Percentiles rank a stretch among this genome's conserved stretches.
phyloP scores from a whole-genome alignment of 2,113 vertebrate genomes.

The Chionis minor region DNA sequence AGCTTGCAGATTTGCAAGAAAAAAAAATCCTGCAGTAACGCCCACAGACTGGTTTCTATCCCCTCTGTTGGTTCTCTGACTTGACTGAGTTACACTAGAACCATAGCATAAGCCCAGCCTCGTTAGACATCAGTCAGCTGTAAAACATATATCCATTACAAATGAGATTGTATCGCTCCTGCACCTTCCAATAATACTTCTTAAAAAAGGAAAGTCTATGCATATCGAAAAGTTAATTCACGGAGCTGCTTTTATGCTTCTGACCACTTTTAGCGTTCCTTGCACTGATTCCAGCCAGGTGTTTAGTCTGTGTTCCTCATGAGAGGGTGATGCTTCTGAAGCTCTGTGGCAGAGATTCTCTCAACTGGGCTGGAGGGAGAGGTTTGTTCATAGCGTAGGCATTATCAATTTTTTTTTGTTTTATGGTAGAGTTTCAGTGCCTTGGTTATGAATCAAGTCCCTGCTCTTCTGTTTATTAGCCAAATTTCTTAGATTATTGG shows the following conservation, averaged over 20 bases:
- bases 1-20: not conserved
- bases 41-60: not conserved
- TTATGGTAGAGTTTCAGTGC: not conserved
- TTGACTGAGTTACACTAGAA: not conserved
- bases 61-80: not conserved
- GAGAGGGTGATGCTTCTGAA: not conserved
- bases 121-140: fast-evolving
- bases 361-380: not conserved
- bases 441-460: not conserved
- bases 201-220: not conserved
- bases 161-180: not conserved
- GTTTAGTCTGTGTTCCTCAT: not conserved
- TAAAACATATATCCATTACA: not conserved
- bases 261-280: not conserved
- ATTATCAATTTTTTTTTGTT: not conserved
- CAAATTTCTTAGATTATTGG: not conserved
- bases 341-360: not conserved
- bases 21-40: not conserved
- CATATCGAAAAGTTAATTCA: not conserved
- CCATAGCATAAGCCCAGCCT: not conserved
- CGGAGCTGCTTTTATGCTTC: not conserved
- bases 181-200: not conserved
- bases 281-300: not conserved
- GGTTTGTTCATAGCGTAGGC: not conserved
- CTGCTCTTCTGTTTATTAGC: not conserved